Evolutionary conservation across 2,888 invertebrate species (phyloP).

Genomic region (Teleiodes luculella): DNA sequence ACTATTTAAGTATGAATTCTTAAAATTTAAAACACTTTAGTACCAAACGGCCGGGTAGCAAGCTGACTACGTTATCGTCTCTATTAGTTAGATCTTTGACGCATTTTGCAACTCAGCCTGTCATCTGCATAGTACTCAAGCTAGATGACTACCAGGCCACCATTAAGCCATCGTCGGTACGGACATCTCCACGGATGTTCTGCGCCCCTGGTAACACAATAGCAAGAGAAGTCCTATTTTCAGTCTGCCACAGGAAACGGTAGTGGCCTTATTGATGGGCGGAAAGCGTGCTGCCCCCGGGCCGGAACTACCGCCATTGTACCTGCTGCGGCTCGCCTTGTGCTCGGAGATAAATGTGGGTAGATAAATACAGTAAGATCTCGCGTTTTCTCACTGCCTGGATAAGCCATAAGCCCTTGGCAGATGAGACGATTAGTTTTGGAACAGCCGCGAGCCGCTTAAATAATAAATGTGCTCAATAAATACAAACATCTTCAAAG

Average conservation of each 20-base stretch:
- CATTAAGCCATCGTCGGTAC: slow-evolving; percentile 13
- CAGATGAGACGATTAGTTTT: background rate
- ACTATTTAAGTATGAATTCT: too few species aligned
- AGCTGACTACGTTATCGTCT: too few species aligned
- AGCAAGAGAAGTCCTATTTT: slow-evolving; percentile 15
- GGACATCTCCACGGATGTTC: slow-evolving; percentile 4
- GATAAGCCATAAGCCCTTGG: slow-evolving; percentile 7
- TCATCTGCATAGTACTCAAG: slow-evolving; percentile 4
- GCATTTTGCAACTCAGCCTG: slow-evolving; percentile 2
- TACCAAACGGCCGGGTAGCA: too few species aligned
- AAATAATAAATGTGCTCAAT: background rate
- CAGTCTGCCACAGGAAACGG: slow-evolving; percentile 21
- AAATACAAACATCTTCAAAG: background rate
- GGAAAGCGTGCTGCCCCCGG: slow-evolving; percentile 38
- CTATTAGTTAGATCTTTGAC: too few species aligned
- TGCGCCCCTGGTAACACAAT: slow-evolving; percentile 16
- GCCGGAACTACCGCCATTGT: slow-evolving; percentile 37
- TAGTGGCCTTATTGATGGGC: slow-evolving; percentile 34
- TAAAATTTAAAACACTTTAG: too few species aligned
- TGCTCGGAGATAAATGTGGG: slow-evolving; percentile 12
- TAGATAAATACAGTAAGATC: slow-evolving; percentile 8
- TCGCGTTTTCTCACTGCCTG: slow-evolving; percentile 2
- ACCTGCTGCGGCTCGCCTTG: slow-evolving; percentile 28
- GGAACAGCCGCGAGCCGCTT: background rate
- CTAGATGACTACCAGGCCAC: background rate